Evolutionary conservation across 2,888 invertebrate genomes (phyloP), one percentile per base, ranked within the genome.

Genomic region (Pollenia amentaria): DNA sequence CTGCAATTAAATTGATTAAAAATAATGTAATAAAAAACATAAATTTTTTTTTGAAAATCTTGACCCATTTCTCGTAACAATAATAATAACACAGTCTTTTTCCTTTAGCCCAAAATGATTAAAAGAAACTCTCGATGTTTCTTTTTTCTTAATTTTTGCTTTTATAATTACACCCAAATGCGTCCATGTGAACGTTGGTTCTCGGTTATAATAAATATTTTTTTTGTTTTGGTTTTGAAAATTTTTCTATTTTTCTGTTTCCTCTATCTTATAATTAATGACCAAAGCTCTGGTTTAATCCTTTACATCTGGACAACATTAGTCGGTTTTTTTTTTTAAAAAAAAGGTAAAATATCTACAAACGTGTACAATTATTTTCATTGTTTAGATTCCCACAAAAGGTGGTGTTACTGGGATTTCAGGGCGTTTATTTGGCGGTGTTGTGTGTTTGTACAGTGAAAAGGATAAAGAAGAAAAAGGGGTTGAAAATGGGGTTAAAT

Each of bases 381-480:
- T 51, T 70, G 83, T 70, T 72, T 83, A 44, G 65, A 72, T 87
- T 85, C 77, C 85, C 87, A 87, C 83, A 80, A 87, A 84, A 69
- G 75, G 87, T 81, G 84, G 87, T 78, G 67, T 29, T 48, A 57
- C 21, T 11, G 64, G 62, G 72, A 82, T 78, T 85, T 78, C 48
- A 76, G 79, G 85, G 82, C 87, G 85, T 85, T 84, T 76, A 53
- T 79, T 65, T 83, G 57, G 69, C 55, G 78, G 78, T 65, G 64
- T 57, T 82, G 18, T 65, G 40, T 53, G 12, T 70, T 69, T 75
- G 18, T 12, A 11, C 16, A 46, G 16, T 8, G 7, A 18, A 70
- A 77, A 42, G 12, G 40, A 29, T 57, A n/a, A 29, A 29, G 29
- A 29, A 29, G 3, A 70, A 76, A 69, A 76, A 72, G 55, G 69